Evolutionary conservation across 30 jellyfish, hydroid and myxozoan genomes (phyloP).

Genomic region (Sanderia malayensis): DNA sequence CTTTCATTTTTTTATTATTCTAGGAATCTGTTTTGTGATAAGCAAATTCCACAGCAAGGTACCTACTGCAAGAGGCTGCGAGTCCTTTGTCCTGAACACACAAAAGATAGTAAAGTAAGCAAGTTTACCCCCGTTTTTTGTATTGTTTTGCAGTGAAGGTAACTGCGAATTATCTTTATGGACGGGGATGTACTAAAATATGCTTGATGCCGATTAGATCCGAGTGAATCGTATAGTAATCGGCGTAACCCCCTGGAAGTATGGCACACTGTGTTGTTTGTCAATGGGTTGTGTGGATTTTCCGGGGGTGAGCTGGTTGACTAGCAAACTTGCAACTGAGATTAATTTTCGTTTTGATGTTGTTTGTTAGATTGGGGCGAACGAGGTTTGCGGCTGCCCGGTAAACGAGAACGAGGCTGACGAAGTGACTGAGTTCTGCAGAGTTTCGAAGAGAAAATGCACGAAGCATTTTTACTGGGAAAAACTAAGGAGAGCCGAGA

Average conservation of each 20-base stretch:
- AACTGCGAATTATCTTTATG: no score
- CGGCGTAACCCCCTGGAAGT: no score
- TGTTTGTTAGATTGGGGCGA: conserved; percentile 67
- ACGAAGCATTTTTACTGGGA: conserved; percentile 93
- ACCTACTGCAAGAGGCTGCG: conserved; percentile 93
- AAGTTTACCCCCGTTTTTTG: no score
- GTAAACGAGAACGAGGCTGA: conserved; percentile 50
- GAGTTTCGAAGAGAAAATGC: conserved; percentile 87
- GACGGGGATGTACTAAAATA: no score
- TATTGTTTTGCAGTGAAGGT: no score
- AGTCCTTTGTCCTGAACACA: conserved; percentile 96
- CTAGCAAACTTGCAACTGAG: no score
- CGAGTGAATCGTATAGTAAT: no score
- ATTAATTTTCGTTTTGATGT: no score
- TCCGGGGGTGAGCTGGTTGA: no score
- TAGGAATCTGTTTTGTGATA: conserved; percentile 93
- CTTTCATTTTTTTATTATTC: background rate
- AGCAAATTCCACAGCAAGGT: conserved; percentile 76
- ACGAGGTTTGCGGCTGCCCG: conserved; percentile 97
- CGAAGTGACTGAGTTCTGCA: conserved; percentile 76
- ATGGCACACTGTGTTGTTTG: no score
- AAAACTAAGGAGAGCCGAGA: conserved; percentile 88
- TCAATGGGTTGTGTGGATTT: no score
- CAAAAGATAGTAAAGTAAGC: conserved; percentile 80
- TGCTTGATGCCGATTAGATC: no score